Percentiles rank a stretch among this genome's conserved stretches.
Conservation (phyloP, 64 coral and sea anemone species). For the Pocillopora damicornis region DNA sequence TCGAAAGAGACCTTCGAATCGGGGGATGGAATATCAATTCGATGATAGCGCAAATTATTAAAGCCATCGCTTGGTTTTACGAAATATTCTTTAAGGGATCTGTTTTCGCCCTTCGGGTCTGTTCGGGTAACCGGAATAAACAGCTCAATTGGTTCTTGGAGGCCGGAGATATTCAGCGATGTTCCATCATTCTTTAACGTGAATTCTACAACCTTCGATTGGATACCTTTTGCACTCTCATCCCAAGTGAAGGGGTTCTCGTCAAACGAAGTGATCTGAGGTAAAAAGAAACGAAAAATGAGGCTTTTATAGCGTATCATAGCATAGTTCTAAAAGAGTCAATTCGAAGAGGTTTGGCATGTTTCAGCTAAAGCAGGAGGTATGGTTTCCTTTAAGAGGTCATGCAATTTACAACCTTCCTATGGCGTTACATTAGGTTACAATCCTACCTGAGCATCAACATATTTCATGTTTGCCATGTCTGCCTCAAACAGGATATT, state of each 20-base stretch:
- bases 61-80: constrained; percentile 44
- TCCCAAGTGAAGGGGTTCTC: constrained; percentile 71
- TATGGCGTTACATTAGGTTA: background rate
- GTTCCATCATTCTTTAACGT: constrained; percentile 48
- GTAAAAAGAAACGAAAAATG: background rate
- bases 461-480: constrained; percentile 6
- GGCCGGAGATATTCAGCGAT: constrained; percentile 21
- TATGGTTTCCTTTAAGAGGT: no score
- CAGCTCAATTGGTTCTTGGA: constrained; percentile 50
- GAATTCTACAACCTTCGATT: constrained; percentile 51
- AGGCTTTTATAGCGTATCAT: background rate
- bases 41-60: constrained; percentile 52
- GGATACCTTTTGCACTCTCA: constrained; percentile 13
- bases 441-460: constrained; percentile 50
- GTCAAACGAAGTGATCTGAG: constrained; percentile 50
- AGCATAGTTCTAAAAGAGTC: background rate
- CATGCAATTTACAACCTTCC: no score
- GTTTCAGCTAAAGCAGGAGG: no score
- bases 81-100: constrained; percentile 17
- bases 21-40: constrained; percentile 39
- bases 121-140: constrained; percentile 38
- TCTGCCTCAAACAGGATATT: constrained; percentile 14
- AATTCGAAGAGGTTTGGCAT: background rate
- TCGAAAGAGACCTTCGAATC: constrained; percentile 16
- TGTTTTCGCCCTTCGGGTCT: background rate